Evolutionary conservation across 1,140 invertebrate genomes (phyloP).

Genomic region (Caenorhabditis brenneri): DNA sequence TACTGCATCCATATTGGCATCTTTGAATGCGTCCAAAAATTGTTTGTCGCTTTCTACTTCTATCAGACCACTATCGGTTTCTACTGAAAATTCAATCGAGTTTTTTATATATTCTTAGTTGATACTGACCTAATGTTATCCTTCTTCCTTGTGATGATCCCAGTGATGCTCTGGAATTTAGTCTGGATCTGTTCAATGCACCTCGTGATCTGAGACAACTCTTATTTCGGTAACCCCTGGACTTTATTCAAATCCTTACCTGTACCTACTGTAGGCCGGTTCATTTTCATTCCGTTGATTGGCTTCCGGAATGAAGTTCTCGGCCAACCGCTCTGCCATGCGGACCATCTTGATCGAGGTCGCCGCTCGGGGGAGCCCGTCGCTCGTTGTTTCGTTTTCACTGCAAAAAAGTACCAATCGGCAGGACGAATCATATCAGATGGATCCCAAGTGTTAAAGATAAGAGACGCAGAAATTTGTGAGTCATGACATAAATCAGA

Average conservation of each 20-base stretch:
- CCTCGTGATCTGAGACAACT: neutral
- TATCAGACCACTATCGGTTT: slow-evolving; percentile 10
- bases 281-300: slow-evolving; percentile 5
- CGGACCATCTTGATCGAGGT: slow-evolving; percentile 47
- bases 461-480: neutral
- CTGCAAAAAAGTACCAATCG: slow-evolving; percentile 43
- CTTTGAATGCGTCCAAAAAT: slow-evolving; percentile 53
- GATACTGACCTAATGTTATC: neutral
- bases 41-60: slow-evolving; percentile 32
- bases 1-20: slow-evolving; percentile 58
- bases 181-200: neutral
- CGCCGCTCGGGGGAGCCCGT: slow-evolving; percentile 23
- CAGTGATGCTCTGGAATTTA: neutral
- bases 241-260: neutral
- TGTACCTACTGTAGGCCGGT: slow-evolving; percentile 12
- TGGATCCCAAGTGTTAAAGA: slow-evolving; percentile 16
- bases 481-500: slow-evolving; percentile 40
- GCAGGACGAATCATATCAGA: slow-evolving; percentile 34
- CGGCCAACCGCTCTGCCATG: slow-evolving; percentile 48
- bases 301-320: slow-evolving; percentile 15
- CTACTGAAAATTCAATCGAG: neutral
- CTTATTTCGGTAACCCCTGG: neutral
- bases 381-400: slow-evolving; percentile 40
- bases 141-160: neutral
- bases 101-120: neutral